These are phyloP conservation scores for Ibidorhyncha struthersii DNA, from an alignment of 2,113 vertebrate species.

Conservation along the genomic window DNA sequence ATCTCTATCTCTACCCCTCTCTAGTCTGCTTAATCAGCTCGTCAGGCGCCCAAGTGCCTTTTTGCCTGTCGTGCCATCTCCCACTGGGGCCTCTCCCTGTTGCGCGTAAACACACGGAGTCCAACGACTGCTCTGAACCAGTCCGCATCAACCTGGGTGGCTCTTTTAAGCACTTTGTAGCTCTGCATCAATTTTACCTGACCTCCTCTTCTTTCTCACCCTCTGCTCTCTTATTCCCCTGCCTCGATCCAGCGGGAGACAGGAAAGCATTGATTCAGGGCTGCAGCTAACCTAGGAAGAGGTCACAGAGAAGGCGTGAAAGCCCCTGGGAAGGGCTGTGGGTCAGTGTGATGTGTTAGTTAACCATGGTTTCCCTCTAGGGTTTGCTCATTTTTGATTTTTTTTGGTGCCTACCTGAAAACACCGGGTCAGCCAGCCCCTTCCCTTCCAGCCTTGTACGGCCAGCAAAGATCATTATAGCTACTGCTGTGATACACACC, in stretches of 20 bases:
- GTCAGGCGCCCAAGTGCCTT: background rate
- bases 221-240: background rate
- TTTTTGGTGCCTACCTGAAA: background rate
- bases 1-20: background rate
- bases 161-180: background rate
- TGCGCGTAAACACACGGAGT: background rate
- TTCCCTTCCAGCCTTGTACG: background rate
- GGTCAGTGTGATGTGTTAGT: background rate
- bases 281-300: background rate
- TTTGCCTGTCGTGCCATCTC: background rate
- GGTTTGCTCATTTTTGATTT: background rate
- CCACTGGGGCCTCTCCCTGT: background rate
- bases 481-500: background rate
- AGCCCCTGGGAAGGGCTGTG: fast-evolving
- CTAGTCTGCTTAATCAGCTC: background rate
- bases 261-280: background rate
- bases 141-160: background rate
- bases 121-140: background rate
- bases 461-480: background rate
- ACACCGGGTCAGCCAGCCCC: background rate
- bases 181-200: background rate
- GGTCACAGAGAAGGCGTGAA: background rate
- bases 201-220: background rate
- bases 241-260: background rate
- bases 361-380: background rate